These are phyloP conservation scores for Crotalus helleri DNA, from an alignment of 2,113 vertebrate species.

Conservation along the genomic window DNA sequence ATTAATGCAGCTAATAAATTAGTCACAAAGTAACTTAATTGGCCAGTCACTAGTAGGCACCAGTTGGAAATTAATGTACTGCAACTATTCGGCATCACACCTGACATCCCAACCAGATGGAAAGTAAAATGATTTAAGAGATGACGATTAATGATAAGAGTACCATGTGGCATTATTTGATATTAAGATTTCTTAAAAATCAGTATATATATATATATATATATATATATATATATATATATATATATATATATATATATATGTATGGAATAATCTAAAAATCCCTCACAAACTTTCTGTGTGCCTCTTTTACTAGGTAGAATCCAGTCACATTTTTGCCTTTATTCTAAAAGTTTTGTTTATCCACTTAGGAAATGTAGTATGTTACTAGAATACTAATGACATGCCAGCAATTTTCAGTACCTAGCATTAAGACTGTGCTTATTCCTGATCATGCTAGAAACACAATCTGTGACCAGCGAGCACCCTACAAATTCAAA, in stretches of 20 bases:
- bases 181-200: background rate
- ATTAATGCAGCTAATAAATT: constrained; percentile 70
- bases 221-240: background rate
- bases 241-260: background rate
- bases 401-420: background rate
- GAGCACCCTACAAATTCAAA: constrained; percentile 6
- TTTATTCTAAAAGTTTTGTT: constrained; percentile 18
- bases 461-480: constrained; percentile 6
- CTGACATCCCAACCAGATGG: constrained; percentile 47
- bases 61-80: constrained; percentile 53
- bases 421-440: background rate
- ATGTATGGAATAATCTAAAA: background rate
- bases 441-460: constrained; percentile 10
- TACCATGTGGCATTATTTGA: background rate
- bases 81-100: constrained; percentile 48
- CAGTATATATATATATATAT: background rate
- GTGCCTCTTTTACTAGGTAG: background rate
- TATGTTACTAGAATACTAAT: background rate
- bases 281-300: background rate
- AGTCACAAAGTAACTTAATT: constrained; percentile 52
- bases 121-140: constrained; percentile 15
- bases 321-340: background rate
- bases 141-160: constrained; percentile 48
- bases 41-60: constrained; percentile 38
- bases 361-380: constrained; percentile 18